Base-by-base conservation (phyloP, 1,140 invertebrate species). In the Paracyclopina nana region DNA sequence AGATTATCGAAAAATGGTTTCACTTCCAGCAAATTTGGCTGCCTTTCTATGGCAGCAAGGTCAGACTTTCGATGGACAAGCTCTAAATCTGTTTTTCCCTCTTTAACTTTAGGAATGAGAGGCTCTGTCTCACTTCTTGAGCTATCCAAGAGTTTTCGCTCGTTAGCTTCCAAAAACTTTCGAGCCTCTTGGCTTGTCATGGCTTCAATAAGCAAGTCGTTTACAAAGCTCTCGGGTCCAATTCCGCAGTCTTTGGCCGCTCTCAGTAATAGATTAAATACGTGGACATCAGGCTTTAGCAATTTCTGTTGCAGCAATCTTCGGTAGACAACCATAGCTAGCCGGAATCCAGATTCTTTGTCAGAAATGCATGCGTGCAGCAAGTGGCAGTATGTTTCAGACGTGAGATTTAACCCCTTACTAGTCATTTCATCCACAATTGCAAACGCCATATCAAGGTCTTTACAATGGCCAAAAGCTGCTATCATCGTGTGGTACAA, bases 311-410 rank as follows among this genome's bases (percentile, higher is more conserved):
- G 12, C 14, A 48, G 25, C n/a, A 48, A 24, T 6, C 28, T 22
- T 29, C 45, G 14, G n/a, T 22, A 48, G 2, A 72, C 75, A 49
- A 77, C 60, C 25, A 94, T 60, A 41, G 78, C 76, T 68, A 84
- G 75, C 55, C 72, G 71, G 57, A 91, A 78, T 4, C 90, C 88
- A 55, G 70, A 70, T 49, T 80, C 63, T 63, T 74, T 76, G 62
- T 92, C 73, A 24, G 72, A 67, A 24, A 82, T 77, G 60, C 82
- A 84, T 24, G 78, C 80, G 61, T 85, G 80, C 0, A 95, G 62
- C 8, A 94, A 62, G 61, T 79, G 81, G 61, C 77, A 79, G 41
- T 79, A 77, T 2, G 80, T 85, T 31, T 76, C 73, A 6, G 69
- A 64, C 58, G 69, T 72, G n/a, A 80, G 63, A 42, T 63, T 60